These are phyloP conservation scores for Plestiodon gilberti DNA, from an alignment of 2,113 vertebrate species.

Conservation along the genomic window DNA sequence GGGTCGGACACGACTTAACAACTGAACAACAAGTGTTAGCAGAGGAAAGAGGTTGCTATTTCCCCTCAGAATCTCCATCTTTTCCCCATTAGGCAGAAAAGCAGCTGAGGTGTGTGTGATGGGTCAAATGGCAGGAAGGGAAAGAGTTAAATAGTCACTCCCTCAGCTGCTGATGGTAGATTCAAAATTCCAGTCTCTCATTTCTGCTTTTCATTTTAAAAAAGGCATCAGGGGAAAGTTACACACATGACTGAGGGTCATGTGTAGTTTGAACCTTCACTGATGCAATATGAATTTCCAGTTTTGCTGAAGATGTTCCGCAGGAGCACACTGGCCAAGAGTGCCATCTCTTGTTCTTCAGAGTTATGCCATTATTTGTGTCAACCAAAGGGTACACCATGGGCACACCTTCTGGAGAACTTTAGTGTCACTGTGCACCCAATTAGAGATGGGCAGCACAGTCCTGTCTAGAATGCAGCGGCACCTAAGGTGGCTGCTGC, in stretches of 20 bases:
- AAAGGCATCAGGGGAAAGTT: neutral
- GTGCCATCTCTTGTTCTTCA: neutral
- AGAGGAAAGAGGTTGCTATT: too few relatives aligned
- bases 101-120: too few relatives aligned
- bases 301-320: neutral
- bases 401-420: neutral
- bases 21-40: too few relatives aligned
- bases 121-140: too few relatives aligned
- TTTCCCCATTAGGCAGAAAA: too few relatives aligned
- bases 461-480: too few relatives aligned
- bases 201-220: neutral
- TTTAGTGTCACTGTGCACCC: neutral
- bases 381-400: neutral
- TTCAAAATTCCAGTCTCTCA: neutral
- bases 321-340: neutral
- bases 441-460: too few relatives aligned
- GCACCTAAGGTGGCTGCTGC: too few relatives aligned
- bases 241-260: neutral
- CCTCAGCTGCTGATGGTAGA: neutral
- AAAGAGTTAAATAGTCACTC: too few relatives aligned
- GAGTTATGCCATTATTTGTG: neutral
- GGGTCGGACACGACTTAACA: too few relatives aligned
- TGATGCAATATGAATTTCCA: neutral
- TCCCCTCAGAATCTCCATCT: too few relatives aligned
- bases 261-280: neutral